A percentile compares a stretch with the other conserved stretches of the same genome.
Evolutionary conservation across 2,797 vertebrate species (phyloP).

Genomic region (Xiphophorus birchmanni): DNA sequence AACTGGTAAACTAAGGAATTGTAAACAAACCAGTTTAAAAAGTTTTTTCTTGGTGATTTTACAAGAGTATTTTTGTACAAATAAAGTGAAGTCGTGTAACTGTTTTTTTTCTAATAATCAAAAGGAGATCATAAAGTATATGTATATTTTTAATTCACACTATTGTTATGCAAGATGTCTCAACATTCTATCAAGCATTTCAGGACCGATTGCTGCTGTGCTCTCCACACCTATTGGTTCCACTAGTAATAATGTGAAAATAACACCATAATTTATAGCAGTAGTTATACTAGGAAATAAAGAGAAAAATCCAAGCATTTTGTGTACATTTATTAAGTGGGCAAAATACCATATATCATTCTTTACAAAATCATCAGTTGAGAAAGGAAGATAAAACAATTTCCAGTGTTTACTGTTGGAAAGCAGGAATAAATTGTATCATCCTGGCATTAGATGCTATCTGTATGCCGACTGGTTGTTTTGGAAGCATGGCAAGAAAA

Average conservation of each 20-base stretch:
- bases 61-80: background rate
- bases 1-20: background rate
- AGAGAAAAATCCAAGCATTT: background rate
- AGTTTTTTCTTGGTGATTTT: background rate
- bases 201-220: background rate
- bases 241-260: background rate
- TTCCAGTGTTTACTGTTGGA: background rate
- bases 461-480: background rate
- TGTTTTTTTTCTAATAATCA: background rate
- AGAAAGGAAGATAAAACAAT: background rate
- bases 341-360: background rate
- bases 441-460: background rate
- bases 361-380: constrained; percentile 4
- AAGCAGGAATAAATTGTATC: background rate
- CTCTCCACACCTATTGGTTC: background rate
- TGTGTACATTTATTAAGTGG: background rate
- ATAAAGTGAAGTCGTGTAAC: background rate
- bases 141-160: background rate
- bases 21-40: background rate
- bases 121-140: background rate
- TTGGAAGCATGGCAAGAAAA: background rate
- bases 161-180: background rate
- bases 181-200: background rate
- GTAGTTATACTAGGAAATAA: background rate
- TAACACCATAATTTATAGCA: background rate